Evolutionary conservation across 1,140 invertebrate genomes (phyloP), one percentile per base, ranked within the genome.

Genomic region (Aradophagus sp.): DNA sequence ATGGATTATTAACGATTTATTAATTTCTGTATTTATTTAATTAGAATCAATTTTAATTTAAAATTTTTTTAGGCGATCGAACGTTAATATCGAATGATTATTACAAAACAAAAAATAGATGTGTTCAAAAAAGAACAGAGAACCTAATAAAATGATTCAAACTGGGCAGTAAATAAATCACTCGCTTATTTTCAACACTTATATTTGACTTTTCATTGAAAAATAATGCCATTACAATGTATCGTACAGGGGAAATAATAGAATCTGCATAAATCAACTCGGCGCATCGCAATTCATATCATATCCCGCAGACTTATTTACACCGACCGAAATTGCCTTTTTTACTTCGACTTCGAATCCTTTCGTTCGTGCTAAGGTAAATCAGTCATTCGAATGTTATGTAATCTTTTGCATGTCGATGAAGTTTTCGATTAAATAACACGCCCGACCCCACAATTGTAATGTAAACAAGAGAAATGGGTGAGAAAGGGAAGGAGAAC

Each of bases 151-250:
- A n/a, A n/a, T n/a, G n/a, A n/a, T n/a, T n/a, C n/a, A n/a, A n/a
- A n/a, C n/a, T n/a, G n/a, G n/a, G n/a, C n/a, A n/a, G n/a, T n/a
- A n/a, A n/a, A n/a, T n/a, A n/a, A n/a, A n/a, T n/a, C n/a, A n/a
- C n/a, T n/a, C n/a, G n/a, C n/a, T 70, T 77, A 75, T 77, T 73
- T 74, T 82, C 73, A 84, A 83, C 82, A 84, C 80, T 77, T 84
- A 84, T 82, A 83, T 82, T 84, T 84, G 77, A 83, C 70, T 82
- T 81, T 81, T 77, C 79, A 79, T 84, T 83, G 74, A 84, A 84
- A 84, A 84, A 84, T 84, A 84, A 84, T 83, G 81, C 80, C 77
- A 61, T 82, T 80, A 82, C 66, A 74, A 56, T 55, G 44, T 67
- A 73, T 67, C 62, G 52, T 72, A 83, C 76, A 79, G 80, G 78